A percentile compares a stretch with the other conserved stretches of the same genome.
phyloP scores from a whole-genome alignment of 2,113 vertebrate genomes.

The Murina feae region DNA sequence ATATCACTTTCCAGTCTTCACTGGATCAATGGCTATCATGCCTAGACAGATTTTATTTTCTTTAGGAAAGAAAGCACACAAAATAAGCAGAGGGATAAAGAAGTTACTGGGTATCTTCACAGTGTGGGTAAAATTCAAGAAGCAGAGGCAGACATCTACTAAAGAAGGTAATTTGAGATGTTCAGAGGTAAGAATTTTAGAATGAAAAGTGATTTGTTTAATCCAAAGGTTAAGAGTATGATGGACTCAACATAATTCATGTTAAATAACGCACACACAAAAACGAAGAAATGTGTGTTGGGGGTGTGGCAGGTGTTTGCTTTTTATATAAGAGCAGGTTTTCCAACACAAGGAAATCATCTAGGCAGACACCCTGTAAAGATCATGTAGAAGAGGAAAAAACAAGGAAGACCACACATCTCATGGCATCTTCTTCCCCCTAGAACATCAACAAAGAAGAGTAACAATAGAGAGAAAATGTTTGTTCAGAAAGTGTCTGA shows the following conservation, averaged over 20 bases:
- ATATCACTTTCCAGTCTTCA: background rate
- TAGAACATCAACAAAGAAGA: background rate
- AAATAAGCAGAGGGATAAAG: background rate
- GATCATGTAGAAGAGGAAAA: background rate
- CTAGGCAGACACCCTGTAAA: background rate
- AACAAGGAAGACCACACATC: background rate
- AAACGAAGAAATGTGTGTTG: background rate
- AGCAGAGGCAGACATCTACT: background rate
- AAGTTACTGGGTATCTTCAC: background rate
- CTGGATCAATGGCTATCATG: background rate
- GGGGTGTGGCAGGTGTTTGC: background rate
- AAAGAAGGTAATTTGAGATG: background rate
- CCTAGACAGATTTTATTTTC: background rate
- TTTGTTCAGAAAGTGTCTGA: background rate
- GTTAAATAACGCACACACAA: background rate
- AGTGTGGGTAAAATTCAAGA: background rate
- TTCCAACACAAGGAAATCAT: background rate
- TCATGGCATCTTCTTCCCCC: background rate
- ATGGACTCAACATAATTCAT: background rate
- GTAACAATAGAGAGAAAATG: background rate
- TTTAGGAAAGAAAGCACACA: background rate
- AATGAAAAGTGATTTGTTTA: background rate
- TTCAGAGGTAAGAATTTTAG: background rate
- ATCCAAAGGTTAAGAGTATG: background rate
- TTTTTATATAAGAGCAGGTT: background rate